Evolutionary conservation across 2,888 invertebrate genomes (phyloP), one percentile per base, ranked within the genome.

Genomic region (Acleris cristana): DNA sequence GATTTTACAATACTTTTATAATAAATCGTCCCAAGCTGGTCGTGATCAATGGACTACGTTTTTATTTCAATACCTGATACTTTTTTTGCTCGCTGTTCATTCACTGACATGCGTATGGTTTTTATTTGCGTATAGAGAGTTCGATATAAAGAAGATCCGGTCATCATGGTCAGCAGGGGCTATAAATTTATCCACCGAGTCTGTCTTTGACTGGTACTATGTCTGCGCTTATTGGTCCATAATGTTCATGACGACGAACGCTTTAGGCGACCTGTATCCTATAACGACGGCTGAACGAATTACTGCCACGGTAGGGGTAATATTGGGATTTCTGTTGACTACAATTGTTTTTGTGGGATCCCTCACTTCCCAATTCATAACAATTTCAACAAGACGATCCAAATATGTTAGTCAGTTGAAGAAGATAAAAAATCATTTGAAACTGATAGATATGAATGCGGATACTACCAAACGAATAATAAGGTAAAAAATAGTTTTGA

Each of bases 271-370:
- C 70, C 79, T 93, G 60, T 92, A 90, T 70, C 92, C 92, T 48
- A 86, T 90, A 6, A 89, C 87, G 19, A 87, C 90, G 19, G 70
- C 75, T 52, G 92, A 93, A 77, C 86, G 92, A 76, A 75, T 89
- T 16, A 79, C 82, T 72, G 88, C 86, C 64, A 88, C 86, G 48
- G 59, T 87, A 18, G 89, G 88, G 5, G 87, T 89, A 71, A 74
- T 89, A 68, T 72, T 92, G 23, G 93, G 94, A 0, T 93, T 93
- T 74, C 75, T 88, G 26, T 73, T 93, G 26, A 92, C 92, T 45
- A 93, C 92, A 5, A 83, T 93, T 40, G 89, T 93, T 16, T 93
- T 93, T 75, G 93, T 93, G 70, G 93, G 93, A 64, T 92, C 92
- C 30, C 76, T 93, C 67, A 92, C 93, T 56, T 92, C 92, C 2